Conservation (phyloP, 2,888 invertebrate species). For the Litoditis marina region DNA sequence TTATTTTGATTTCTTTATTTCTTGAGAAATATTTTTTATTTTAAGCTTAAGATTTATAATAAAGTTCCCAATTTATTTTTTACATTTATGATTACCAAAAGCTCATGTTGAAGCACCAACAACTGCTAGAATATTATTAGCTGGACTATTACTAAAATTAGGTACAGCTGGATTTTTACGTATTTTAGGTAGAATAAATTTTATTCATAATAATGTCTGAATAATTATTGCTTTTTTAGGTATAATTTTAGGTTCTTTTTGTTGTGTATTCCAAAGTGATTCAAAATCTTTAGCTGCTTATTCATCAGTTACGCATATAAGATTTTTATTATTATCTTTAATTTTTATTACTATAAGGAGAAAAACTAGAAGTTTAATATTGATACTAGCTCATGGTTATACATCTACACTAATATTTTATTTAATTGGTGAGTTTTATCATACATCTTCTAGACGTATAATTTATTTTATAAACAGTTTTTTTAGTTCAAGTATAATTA, state of each 20-base stretch:
- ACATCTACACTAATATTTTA: conserved; percentile 45
- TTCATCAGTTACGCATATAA: conserved; percentile 42
- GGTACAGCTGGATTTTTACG: conserved; percentile 49
- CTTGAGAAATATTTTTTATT: conserved; percentile 46
- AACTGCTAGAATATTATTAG: conserved; percentile 48
- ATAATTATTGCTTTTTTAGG: conserved; percentile 41
- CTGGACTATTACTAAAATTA: conserved; percentile 46
- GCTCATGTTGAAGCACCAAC: conserved; percentile 54
- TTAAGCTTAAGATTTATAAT: conserved; percentile 40
- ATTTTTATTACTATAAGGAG: conserved; percentile 34
- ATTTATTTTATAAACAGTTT: conserved; percentile 46
- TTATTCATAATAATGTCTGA: conserved; percentile 41
- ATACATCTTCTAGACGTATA: conserved; percentile 36
- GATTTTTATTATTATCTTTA: conserved; percentile 36
- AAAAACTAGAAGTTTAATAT: conserved; percentile 34
- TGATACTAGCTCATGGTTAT: conserved; percentile 43
- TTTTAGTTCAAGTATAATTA: conserved; percentile 41
- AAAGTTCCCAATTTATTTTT: conserved; percentile 64
- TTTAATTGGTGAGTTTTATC: conserved; percentile 43
- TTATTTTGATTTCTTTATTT: conserved; percentile 42
- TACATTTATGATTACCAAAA: conserved; percentile 66
- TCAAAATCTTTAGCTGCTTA: conserved; percentile 45
- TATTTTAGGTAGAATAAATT: conserved; percentile 41
- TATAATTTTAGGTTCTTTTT: conserved; percentile 42
- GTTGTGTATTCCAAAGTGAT: conserved; percentile 49